Percentiles rank a stretch among this genome's conserved stretches.
These are phyloP conservation scores for Noctuana brunneofusca DNA, from an alignment of 2,888 invertebrate genomes.

Conservation along the genomic window DNA sequence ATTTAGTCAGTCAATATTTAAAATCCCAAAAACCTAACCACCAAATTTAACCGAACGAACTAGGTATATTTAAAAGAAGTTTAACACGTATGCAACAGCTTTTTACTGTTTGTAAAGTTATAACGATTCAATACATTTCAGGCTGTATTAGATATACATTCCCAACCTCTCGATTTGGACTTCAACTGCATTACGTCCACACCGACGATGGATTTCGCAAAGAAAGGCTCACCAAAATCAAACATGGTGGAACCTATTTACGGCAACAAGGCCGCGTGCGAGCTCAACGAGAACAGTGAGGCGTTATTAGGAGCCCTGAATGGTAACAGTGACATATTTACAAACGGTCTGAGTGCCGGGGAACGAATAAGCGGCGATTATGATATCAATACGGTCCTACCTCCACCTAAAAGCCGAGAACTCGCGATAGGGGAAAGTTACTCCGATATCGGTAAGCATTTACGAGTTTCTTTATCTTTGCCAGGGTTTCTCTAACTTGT, in stretches of 20 bases:
- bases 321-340: constrained; percentile 72
- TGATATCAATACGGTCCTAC: constrained; percentile 75
- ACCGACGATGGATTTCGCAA: constrained; percentile 72
- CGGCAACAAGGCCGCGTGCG: constrained; percentile 75
- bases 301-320: constrained; percentile 67
- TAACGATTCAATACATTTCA: constrained; percentile 43
- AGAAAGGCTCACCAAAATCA: constrained; percentile 74
- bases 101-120: background rate
- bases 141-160: constrained; percentile 72
- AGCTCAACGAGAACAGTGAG: constrained; percentile 71
- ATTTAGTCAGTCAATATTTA: too few relatives aligned
- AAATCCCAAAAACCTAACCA: too few relatives aligned
- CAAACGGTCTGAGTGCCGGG: constrained; percentile 64
- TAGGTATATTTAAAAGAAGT: too few relatives aligned
- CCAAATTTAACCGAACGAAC: too few relatives aligned
- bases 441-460: constrained; percentile 73
- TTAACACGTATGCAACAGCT: too few relatives aligned
- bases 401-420: constrained; percentile 77
- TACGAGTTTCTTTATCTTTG: constrained; percentile 35
- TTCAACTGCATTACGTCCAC: constrained; percentile 78
- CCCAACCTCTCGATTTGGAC: constrained; percentile 75
- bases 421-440: constrained; percentile 81
- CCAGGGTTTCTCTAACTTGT: constrained; percentile 7
- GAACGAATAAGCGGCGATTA: constrained; percentile 77
- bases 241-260: constrained; percentile 76